These are phyloP conservation scores for Alosa alosa DNA, from an alignment of 2,113 vertebrate genomes.

Conservation along the genomic window DNA sequence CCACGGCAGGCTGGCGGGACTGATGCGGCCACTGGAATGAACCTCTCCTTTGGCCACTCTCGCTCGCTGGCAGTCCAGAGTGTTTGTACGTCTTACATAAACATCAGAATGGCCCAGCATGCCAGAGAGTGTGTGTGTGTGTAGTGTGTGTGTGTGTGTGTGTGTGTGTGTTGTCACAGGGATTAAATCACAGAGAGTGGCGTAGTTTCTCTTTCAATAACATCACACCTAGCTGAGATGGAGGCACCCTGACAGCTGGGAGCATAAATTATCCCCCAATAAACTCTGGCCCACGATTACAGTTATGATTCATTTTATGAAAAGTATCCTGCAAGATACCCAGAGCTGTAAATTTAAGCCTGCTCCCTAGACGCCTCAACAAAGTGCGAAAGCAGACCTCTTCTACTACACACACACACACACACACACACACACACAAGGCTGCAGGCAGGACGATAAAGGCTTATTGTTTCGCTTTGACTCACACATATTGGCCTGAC, in stretches of 20 bases:
- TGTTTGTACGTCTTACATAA: neutral
- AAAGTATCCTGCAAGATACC: slow-evolving; percentile 45
- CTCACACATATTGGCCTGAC: slow-evolving; percentile 47
- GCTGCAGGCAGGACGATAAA: slow-evolving; percentile 49
- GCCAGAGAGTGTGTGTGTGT: neutral
- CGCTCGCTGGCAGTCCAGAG: neutral
- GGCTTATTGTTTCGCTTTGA: slow-evolving; percentile 51
- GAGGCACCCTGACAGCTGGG: neutral
- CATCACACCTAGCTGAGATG: neutral
- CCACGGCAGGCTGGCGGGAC: too few species aligned
- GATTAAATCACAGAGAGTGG: neutral
- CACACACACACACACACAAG: slow-evolving; percentile 39
- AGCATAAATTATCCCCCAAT: slow-evolving; percentile 34
- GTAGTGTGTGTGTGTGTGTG: neutral
- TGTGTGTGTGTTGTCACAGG: neutral
- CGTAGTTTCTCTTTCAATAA: slow-evolving; percentile 10
- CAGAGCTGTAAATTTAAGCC: slow-evolving; percentile 40
- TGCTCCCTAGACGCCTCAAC: slow-evolving; percentile 31
- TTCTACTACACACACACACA: slow-evolving; percentile 35
- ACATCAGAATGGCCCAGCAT: neutral
- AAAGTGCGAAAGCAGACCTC: slow-evolving; percentile 56
- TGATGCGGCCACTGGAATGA: neutral
- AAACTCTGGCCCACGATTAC: slow-evolving; percentile 26
- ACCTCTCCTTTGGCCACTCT: neutral
- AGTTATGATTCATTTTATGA: slow-evolving; percentile 41